These are phyloP conservation scores for Nycticorax nycticorax DNA, from an alignment of 2,113 vertebrate species.

Conservation along the genomic window DNA sequence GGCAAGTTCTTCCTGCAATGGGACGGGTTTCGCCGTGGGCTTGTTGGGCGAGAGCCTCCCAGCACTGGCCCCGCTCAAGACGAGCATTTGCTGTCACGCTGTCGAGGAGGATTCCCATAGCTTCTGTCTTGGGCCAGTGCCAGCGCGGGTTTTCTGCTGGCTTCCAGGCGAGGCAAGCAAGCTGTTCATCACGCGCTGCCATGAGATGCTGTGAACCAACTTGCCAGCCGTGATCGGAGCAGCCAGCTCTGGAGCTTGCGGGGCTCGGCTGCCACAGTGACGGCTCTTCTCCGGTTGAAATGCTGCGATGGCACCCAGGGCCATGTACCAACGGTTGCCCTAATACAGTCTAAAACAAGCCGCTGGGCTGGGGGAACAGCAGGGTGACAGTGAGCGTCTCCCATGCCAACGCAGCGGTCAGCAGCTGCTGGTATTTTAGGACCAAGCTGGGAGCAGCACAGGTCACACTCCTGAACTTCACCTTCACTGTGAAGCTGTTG, in stretches of 20 bases:
- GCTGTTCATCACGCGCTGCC: not conserved
- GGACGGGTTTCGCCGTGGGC: not conserved
- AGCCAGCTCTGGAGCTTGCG: not conserved
- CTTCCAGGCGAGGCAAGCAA: not conserved
- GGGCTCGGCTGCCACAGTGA: fast-evolving
- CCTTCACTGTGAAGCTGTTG: not conserved
- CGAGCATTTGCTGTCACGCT: not conserved
- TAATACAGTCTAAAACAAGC: not conserved
- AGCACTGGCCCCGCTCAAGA: not conserved
- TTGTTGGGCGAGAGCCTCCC: not conserved
- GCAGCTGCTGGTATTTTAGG: not conserved
- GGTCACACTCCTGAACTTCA: not conserved
- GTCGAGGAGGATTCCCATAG: constrained; percentile 11
- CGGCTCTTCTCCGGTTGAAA: not conserved
- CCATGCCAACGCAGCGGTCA: fast-evolving
- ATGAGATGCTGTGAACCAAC: not conserved
- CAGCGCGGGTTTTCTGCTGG: not conserved
- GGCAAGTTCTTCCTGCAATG: not conserved
- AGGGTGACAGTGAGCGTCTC: not conserved
- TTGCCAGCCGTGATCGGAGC: not conserved
- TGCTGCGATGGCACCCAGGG: not conserved
- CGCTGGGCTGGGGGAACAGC: fast-evolving
- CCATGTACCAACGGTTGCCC: fast-evolving
- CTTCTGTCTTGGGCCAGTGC: not conserved
- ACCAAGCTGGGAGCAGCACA: not conserved